Evolutionary conservation across 2,888 invertebrate genomes (phyloP).

Genomic region (Melipona bicolor): DNA sequence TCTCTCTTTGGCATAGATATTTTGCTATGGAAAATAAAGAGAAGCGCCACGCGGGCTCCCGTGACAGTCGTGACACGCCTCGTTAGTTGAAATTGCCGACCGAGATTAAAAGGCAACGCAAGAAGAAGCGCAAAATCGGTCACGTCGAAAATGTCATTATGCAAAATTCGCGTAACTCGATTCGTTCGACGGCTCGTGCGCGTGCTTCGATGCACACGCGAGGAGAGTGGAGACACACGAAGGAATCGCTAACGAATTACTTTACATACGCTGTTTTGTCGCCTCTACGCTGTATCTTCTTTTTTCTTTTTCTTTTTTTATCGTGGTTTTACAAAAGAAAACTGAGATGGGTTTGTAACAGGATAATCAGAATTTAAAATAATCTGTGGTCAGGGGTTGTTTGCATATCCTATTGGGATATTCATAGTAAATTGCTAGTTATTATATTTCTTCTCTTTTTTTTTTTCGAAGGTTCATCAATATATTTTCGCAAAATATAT

Average conservation of each 20-base stretch:
- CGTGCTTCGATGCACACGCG: background rate
- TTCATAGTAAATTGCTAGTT: too few species aligned
- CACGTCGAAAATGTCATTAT: constrained; percentile 44
- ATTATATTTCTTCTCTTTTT: too few species aligned
- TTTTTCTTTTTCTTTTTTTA: background rate
- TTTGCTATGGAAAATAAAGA: constrained; percentile 40
- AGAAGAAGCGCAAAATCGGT: constrained; percentile 36
- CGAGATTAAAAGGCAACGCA: constrained; percentile 62
- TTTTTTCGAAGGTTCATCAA: too few species aligned
- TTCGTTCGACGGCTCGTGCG: background rate
- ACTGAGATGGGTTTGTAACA: background rate
- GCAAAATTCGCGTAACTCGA: constrained; percentile 33
- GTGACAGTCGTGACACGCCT: constrained; percentile 56
- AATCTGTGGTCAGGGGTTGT: background rate
- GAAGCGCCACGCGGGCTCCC: constrained; percentile 19
- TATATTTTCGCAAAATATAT: too few species aligned
- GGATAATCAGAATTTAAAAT: background rate
- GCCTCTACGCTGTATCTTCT: background rate
- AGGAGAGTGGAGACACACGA: background rate
- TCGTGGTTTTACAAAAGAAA: background rate
- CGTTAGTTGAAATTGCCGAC: constrained; percentile 67
- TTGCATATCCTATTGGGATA: too few species aligned
- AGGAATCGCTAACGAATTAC: constrained; percentile 41
- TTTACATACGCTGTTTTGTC: constrained; percentile 18
- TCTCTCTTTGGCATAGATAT: constrained; percentile 18